Percentiles rank a stretch among this genome's conserved stretches.
Evolutionary conservation across 2,888 invertebrate species (phyloP).

Genomic region (Drosophila pullipes): DNA sequence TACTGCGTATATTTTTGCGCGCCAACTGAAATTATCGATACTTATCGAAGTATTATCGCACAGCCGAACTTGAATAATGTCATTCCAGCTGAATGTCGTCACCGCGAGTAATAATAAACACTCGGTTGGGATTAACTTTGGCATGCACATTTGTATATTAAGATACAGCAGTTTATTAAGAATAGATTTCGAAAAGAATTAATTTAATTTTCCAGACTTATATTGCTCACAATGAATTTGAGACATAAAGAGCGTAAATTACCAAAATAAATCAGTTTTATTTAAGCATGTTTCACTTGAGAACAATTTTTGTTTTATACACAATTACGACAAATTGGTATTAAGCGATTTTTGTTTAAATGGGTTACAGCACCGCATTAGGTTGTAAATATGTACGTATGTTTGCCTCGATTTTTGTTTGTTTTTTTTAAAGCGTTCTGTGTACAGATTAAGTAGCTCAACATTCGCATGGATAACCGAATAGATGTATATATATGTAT

Average conservation of each 20-base stretch:
- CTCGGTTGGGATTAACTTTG: background rate
- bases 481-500: constrained; percentile 41
- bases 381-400: constrained; percentile 35
- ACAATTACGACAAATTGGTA: constrained; percentile 15
- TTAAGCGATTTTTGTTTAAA: constrained; percentile 31
- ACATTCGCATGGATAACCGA: constrained; percentile 57
- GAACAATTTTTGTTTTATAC: constrained; percentile 24
- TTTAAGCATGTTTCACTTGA: constrained; percentile 45
- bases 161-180: constrained; percentile 2
- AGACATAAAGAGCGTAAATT: constrained; percentile 15
- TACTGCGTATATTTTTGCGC: background rate
- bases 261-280: constrained; percentile 43
- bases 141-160: background rate
- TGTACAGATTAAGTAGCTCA: constrained; percentile 70
- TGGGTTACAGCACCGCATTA: constrained; percentile 61
- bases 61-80: background rate
- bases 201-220: constrained; percentile 26
- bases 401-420: constrained; percentile 24
- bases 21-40: constrained; percentile 6
- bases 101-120: background rate
- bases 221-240: constrained; percentile 19
- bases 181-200: constrained; percentile 23
- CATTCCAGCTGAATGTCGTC: constrained; percentile 1
- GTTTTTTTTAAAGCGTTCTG: constrained; percentile 35
- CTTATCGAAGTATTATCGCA: background rate